Base-by-base conservation (phyloP, 2,113 vertebrate genomes). In the Miniopterus natalensis region DNA sequence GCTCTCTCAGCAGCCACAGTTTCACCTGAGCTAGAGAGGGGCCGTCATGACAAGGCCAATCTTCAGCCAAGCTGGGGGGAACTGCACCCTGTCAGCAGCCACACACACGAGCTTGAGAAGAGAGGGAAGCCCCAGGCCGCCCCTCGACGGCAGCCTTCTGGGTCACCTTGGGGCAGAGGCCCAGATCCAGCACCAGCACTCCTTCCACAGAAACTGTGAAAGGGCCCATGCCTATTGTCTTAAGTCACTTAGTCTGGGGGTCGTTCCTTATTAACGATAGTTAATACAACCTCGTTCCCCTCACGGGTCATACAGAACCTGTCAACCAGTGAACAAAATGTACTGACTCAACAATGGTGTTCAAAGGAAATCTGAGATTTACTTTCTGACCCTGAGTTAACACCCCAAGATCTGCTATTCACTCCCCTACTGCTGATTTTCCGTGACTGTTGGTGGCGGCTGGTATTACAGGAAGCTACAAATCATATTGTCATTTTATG, bases 91-190 rank as follows among this genome's bases (percentile, higher is more conserved):
- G 20, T 57, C 27, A 45, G 1, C 1, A 51, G 12, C 17, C 25
- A 53, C 23, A 36, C 2, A 0, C 4, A 2, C 14, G 36, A 61
- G 11, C 13, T n/a, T 87, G 40, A 53, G n/a, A 84, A 18, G 25
- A 47, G 13, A 81, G 12, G 7, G 3, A 17, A 88, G 4, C 51
- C 40, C 31, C 7, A 27, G 11, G 1, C 65, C 61, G 8, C 5
- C 7, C 4, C 17, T 27, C 0, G 11, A 42, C 0, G 29, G 0
- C 8, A 23, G 45, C 11, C 53, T 55, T n/a, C 29, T 51, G 17
- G 15, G 15, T 70, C 5, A 6, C 8, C 2, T 15, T 3, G 2
- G 42, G 11, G 42, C 29, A 47, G 1, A 47, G 10, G 13, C 2
- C 51, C 25, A 70, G 77, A 21, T 4, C n/a, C 51, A 5, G 12